phyloP scores from a whole-genome alignment of 2,888 invertebrate species.

The Isotomurus palustris region DNA sequence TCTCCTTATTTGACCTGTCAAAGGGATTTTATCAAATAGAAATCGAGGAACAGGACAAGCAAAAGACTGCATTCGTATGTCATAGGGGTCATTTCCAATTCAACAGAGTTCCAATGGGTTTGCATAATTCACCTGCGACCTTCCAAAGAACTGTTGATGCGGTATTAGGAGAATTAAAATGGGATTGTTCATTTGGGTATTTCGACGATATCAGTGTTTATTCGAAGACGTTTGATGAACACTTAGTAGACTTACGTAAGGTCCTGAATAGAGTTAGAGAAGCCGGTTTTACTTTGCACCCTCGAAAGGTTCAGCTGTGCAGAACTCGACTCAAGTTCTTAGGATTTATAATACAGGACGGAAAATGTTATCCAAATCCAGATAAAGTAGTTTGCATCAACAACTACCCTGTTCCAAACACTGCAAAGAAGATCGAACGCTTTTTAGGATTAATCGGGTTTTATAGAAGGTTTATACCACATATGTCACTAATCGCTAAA shows the following conservation, averaged over 20 bases:
- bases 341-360: conserved; percentile 48
- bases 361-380: conserved; percentile 49
- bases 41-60: conserved; percentile 38
- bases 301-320: conserved; percentile 38
- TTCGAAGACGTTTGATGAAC: conserved; percentile 21
- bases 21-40: conserved; percentile 48
- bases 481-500: conserved; percentile 15
- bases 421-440: conserved; percentile 13
- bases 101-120: conserved; percentile 47
- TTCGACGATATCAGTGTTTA: conserved; percentile 47
- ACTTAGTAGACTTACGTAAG: conserved; percentile 27
- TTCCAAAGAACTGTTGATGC: conserved; percentile 49
- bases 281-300: conserved; percentile 42
- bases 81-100: conserved; percentile 47
- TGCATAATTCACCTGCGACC: conserved; percentile 47
- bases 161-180: conserved; percentile 45
- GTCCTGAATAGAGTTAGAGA: conserved; percentile 12
- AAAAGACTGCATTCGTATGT: conserved; percentile 47
- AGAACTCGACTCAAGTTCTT: conserved; percentile 46
- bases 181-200: conserved; percentile 45
- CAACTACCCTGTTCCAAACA: conserved; percentile 24
- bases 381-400: conserved; percentile 42
- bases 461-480: conserved; percentile 26
- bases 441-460: conserved; percentile 31
- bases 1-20: conserved; percentile 47